Conservation (phyloP, 1,140 invertebrate genomes). For the Phthorimaea operculella region DNA sequence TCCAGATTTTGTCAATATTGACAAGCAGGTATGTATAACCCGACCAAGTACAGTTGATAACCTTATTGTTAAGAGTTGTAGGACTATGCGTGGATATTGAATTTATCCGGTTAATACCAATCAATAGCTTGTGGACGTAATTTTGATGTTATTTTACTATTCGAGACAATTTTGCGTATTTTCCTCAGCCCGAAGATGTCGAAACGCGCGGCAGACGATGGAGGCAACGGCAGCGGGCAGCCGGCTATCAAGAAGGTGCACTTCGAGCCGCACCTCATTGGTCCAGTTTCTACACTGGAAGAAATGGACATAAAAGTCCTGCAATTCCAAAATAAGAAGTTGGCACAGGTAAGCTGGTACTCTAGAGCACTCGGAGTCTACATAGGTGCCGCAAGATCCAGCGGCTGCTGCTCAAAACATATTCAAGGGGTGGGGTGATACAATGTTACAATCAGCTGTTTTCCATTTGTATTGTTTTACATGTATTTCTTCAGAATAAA, state of each 20-base stretch:
- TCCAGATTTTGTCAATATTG: conserved; percentile 12
- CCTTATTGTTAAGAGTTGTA: background rate
- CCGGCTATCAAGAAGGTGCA: conserved; percentile 92
- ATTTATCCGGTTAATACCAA: conserved; percentile 11
- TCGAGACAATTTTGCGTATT: conserved; percentile 7
- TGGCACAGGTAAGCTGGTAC: conserved; percentile 79
- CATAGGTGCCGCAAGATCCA: too few species aligned
- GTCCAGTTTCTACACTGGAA: conserved; percentile 92
- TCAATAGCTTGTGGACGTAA: conserved; percentile 13
- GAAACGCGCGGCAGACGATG: conserved; percentile 75
- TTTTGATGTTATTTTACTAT: conserved; percentile 6
- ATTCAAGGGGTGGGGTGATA: too few species aligned
- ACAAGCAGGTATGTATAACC: conserved; percentile 15
- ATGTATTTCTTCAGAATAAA: too few species aligned
- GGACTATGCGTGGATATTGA: conserved; percentile 1
- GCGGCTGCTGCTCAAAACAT: too few species aligned
- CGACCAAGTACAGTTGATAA: conserved; percentile 6
- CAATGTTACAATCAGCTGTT: too few species aligned
- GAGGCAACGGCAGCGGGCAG: conserved; percentile 68
- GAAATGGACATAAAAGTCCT: conserved; percentile 98
- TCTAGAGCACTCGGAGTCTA: background rate
- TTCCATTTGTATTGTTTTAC: too few species aligned
- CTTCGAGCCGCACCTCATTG: conserved; percentile 93
- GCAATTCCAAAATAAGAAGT: conserved; percentile 97
- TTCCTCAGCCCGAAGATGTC: conserved; percentile 72